Evolutionary conservation across 2,888 invertebrate genomes (phyloP), one percentile per base, ranked within the genome.

Genomic region (Drosophila mercatorum): DNA sequence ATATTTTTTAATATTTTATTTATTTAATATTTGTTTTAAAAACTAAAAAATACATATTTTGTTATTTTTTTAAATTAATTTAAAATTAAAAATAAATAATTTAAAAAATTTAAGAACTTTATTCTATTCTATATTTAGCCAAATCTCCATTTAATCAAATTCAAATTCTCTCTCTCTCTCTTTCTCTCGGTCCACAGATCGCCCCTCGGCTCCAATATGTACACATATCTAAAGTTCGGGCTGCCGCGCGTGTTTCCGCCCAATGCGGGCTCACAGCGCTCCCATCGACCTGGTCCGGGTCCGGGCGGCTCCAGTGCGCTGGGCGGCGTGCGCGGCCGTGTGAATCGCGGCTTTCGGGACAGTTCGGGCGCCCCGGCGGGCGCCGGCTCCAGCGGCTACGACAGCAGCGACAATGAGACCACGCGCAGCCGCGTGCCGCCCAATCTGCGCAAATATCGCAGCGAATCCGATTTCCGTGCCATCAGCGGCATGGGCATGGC

Each of bases 141-240:
- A 41, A 43, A n/a, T 34, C 17, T 51, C 36, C 2, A n/a, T 31
- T 31, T 10, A 17, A 28, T 1, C 51, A 6, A 14, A 34, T 12
- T n/a, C 22, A 22, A 31, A 17, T n/a, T 34, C 38, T 17, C 17
- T 17, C 31, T n/a, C 34, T 7, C 17, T 26, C 12, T 14, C 40
- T 51, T 3, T 12, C 12, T 14, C 7, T 26, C 5, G 5, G 11
- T 6, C 6, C 5, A 0, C 91, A 96, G 96, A 93, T 96, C 97
- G 66, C 97, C 97, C 0, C 94, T 98, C 70, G 97, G 97, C 49
- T 96, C 97, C 49, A 98, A 98, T 92, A 97, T 98, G 95, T 97
- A 97, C 93, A 97, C 98, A 28, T 98, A 98, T 93, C 94, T 98
- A 76, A 98, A 98, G 93, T 98, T 98, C 90, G 98, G 98, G 0